These are phyloP conservation scores for Carabus problematicus DNA, from an alignment of 2,888 invertebrate species.

Conservation along the genomic window DNA sequence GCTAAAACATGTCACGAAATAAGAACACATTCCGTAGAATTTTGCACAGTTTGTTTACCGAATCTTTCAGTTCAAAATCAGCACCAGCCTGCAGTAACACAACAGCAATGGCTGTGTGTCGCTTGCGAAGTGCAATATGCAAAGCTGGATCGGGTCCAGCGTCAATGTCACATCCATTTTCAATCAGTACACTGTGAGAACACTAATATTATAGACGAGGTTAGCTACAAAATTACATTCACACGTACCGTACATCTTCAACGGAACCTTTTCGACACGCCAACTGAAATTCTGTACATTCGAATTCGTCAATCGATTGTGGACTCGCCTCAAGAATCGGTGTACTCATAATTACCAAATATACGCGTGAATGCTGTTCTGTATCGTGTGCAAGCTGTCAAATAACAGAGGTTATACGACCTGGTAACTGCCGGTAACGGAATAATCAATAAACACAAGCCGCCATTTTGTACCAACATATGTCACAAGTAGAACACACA, in stretches of 20 bases:
- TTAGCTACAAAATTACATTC: too few relatives aligned
- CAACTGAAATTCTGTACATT: conserved; percentile 55
- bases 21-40: background rate
- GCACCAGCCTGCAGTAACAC: conserved; percentile 68
- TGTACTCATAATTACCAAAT: too few relatives aligned
- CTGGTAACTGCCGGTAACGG: too few relatives aligned
- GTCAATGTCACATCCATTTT: conserved; percentile 57
- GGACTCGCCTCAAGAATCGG: conserved; percentile 52
- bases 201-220: too few relatives aligned
- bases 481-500: background rate
- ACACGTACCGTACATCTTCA: conserved; percentile 54
- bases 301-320: conserved; percentile 48
- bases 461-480: background rate
- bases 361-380: conserved; percentile 6
- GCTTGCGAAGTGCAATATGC: conserved; percentile 66
- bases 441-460: conserved; percentile 9
- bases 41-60: conserved; percentile 55
- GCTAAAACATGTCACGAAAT: too few relatives aligned
- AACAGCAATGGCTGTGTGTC: conserved; percentile 65
- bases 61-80: conserved; percentile 63
- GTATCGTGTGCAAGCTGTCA: background rate
- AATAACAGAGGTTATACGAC: conserved; percentile 14
- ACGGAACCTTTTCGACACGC: conserved; percentile 54
- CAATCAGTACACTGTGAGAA: conserved; percentile 54
- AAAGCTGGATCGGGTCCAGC: conserved; percentile 63